phyloP scores from a whole-genome alignment of 1,140 invertebrate genomes.

The Heliconius melpomene region DNA sequence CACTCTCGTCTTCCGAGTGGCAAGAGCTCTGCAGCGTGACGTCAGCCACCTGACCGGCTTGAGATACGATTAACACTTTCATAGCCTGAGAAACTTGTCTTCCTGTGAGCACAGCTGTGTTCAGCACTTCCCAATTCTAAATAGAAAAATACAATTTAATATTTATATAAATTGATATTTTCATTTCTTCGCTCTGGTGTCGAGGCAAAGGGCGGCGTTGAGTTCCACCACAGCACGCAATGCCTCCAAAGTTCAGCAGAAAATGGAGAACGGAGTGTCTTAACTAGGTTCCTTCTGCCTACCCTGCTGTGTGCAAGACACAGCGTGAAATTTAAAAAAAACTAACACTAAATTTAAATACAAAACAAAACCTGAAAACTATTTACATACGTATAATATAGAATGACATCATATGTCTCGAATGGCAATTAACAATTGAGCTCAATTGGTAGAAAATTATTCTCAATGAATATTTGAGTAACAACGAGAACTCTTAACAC shows the following conservation, averaged over 20 bases:
- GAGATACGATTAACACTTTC: conserved; percentile 97
- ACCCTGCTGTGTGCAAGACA: too few relatives aligned
- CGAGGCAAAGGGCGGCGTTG: too few relatives aligned
- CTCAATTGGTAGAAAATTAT: conserved; percentile 31
- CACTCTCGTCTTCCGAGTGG: conserved; percentile 96
- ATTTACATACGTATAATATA: background rate
- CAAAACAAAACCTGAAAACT: background rate
- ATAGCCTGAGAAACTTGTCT: conserved; percentile 96
- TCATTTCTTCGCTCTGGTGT: too few relatives aligned
- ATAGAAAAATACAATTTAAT: too few relatives aligned
- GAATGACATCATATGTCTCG: conserved; percentile 28
- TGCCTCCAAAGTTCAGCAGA: too few relatives aligned
- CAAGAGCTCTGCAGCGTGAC: conserved; percentile 97
- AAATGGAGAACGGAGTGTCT: too few relatives aligned
- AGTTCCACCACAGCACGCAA: too few relatives aligned
- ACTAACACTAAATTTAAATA: background rate
- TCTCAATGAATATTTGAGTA: conserved; percentile 27
- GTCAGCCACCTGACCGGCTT: conserved; percentile 95
- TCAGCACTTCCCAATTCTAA: conserved; percentile 97
- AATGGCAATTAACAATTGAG: conserved; percentile 32
- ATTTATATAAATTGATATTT: too few relatives aligned
- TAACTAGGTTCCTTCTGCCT: too few relatives aligned
- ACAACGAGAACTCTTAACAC: conserved; percentile 22
- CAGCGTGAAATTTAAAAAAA: too few relatives aligned
- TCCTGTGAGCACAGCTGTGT: conserved; percentile 96